A percentile compares a stretch with the other conserved stretches of the same genome.
These are phyloP conservation scores for Scolopax mira DNA, from an alignment of 2,113 vertebrate genomes.

Conservation along the genomic window DNA sequence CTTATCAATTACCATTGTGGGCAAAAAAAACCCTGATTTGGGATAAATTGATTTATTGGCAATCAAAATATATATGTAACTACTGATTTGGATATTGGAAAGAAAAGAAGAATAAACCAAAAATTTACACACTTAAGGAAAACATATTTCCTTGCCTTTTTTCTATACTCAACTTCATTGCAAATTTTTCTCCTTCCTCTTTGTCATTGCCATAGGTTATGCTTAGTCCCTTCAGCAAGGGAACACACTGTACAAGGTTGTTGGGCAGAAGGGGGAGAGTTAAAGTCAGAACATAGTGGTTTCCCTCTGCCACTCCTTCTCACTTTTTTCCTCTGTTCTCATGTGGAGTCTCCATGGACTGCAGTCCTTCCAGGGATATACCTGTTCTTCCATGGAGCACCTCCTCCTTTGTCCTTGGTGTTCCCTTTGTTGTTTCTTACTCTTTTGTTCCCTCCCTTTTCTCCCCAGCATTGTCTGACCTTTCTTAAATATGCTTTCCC, in stretches of 20 bases:
- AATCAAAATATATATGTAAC: not conserved
- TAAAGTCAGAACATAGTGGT: rapidly evolving
- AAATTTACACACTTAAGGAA: not conserved
- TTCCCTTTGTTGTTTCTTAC: not conserved
- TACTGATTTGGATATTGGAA: not conserved
- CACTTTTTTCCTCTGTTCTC: not conserved
- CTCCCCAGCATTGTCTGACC: not conserved
- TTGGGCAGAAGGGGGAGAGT: rapidly evolving
- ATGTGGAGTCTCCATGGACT: rapidly evolving
- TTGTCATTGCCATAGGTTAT: not conserved
- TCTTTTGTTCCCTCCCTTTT: not conserved
- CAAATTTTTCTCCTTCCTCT: not conserved
- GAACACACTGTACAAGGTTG: rapidly evolving
- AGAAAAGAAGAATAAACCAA: not conserved
- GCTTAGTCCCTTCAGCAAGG: rapidly evolving
- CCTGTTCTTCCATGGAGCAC: not conserved
- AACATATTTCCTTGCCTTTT: not conserved
- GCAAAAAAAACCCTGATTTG: not conserved
- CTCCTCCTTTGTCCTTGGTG: not conserved
- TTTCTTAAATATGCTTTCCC: not conserved
- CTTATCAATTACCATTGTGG: not conserved
- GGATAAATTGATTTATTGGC: not conserved
- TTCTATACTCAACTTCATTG: not conserved
- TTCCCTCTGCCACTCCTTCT: not conserved
- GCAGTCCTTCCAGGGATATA: not conserved